These are phyloP conservation scores for Atta cephalotes DNA, from an alignment of 1,140 invertebrate genomes.

Conservation along the genomic window DNA sequence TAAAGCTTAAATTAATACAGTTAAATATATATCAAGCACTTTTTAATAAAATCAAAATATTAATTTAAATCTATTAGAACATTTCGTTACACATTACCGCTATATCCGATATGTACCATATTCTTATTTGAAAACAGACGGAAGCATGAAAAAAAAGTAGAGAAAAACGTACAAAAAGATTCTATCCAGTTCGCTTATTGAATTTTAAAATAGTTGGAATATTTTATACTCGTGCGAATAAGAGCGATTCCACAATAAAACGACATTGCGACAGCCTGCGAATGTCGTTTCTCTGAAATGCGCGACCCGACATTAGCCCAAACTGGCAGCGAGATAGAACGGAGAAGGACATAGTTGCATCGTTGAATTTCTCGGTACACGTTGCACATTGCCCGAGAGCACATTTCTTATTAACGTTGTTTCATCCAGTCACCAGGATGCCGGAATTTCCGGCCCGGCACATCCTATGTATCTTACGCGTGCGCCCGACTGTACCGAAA, in stretches of 20 bases:
- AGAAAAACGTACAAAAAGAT: neutral
- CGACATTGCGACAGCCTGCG: neutral
- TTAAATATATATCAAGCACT: neutral
- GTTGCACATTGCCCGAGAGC: neutral
- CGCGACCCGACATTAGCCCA: slow-evolving; percentile 27
- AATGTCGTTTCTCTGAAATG: slow-evolving; percentile 47
- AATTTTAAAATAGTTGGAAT: slow-evolving; percentile 17
- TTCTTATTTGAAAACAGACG: neutral
- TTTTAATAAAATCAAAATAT: neutral
- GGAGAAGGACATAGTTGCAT: neutral
- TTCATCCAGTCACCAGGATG: slow-evolving; percentile 54
- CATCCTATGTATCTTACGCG: slow-evolving; percentile 42
- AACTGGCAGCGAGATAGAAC: slow-evolving; percentile 16
- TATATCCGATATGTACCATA: neutral
- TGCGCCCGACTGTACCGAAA: slow-evolving; percentile 1
- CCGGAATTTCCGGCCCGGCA: slow-evolving; percentile 46
- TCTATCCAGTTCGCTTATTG: neutral
- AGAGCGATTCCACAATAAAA: neutral
- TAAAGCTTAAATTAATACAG: neutral
- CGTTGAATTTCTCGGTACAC: slow-evolving; percentile 10
- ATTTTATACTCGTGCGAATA: slow-evolving; percentile 1
- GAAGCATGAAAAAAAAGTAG: slow-evolving; percentile 6
- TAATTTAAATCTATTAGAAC: neutral
- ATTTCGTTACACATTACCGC: neutral
- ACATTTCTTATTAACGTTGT: slow-evolving; percentile 61